These are phyloP conservation scores for Chromobotia macracanthus DNA, from an alignment of 2,797 vertebrate genomes.

Conservation along the genomic window DNA sequence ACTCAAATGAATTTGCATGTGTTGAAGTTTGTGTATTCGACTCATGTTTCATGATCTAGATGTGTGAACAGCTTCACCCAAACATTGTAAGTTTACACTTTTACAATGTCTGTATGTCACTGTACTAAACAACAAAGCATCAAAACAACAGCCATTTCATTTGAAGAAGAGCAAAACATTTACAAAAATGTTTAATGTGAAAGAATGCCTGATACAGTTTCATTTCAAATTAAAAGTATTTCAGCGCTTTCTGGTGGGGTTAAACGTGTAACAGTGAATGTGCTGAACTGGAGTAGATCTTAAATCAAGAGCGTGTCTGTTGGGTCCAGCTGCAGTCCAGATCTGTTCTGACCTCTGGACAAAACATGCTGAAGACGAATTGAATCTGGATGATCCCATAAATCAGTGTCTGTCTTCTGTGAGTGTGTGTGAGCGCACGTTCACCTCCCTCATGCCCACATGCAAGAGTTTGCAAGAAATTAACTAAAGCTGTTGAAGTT, in stretches of 20 bases:
- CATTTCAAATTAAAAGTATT: too few relatives aligned
- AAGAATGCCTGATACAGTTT: too few relatives aligned
- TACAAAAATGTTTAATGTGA: too few relatives aligned
- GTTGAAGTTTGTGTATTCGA: conserved; percentile 31
- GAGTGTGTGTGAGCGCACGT: neutral
- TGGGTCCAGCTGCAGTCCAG: conserved; percentile 39
- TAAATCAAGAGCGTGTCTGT: conserved; percentile 15
- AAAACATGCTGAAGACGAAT: conserved; percentile 52
- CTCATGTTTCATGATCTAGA: conserved; percentile 14
- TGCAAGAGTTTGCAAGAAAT: conserved; percentile 55
- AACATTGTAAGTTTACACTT: too few relatives aligned
- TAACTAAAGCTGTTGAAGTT: conserved; percentile 54
- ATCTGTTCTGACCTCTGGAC: conserved; percentile 4
- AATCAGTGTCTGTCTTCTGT: conserved; percentile 47
- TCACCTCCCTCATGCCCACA: conserved; percentile 7
- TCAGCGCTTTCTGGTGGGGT: too few relatives aligned
- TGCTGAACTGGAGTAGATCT: too few relatives aligned
- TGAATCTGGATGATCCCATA: conserved; percentile 56
- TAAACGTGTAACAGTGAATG: too few relatives aligned
- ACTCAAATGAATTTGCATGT: conserved; percentile 32
- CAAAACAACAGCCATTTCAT: neutral
- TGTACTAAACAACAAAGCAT: neutral
- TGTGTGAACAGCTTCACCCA: conserved; percentile 14
- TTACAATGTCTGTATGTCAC: neutral
- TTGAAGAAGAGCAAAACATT: too few relatives aligned